A percentile compares a stretch with the other conserved stretches of the same genome.
These are phyloP conservation scores for Oryzias celebensis DNA, from an alignment of 2,113 vertebrate species.

Conservation along the genomic window DNA sequence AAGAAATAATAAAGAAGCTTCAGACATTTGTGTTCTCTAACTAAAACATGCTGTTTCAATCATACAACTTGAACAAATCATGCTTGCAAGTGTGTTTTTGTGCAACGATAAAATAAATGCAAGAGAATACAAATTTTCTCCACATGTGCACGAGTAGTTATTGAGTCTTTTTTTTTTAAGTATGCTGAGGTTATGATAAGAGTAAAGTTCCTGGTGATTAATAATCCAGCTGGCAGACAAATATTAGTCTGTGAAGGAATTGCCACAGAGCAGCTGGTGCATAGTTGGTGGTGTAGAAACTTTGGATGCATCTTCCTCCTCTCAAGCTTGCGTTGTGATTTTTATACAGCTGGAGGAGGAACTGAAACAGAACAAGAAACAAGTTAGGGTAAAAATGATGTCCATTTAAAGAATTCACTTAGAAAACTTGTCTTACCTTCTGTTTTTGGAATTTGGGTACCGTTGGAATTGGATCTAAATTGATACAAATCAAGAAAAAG, in stretches of 20 bases:
- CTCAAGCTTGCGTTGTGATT: neutral
- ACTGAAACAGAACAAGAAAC: constrained; percentile 54
- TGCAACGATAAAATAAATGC: constrained; percentile 19
- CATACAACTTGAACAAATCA: constrained; percentile 11
- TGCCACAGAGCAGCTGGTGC: constrained; percentile 16
- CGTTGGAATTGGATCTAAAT: constrained; percentile 66
- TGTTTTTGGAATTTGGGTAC: constrained; percentile 70
- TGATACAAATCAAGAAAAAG: neutral
- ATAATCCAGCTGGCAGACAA: constrained; percentile 14
- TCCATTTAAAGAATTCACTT: neutral
- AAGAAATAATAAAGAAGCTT: neutral
- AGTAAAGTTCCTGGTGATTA: constrained; percentile 27
- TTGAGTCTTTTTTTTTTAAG: constrained; percentile 4
- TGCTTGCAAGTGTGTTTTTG: constrained; percentile 34
- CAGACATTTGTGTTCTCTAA: no score
- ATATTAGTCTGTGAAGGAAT: constrained; percentile 10
- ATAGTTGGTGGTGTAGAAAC: constrained; percentile 5
- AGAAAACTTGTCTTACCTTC: constrained; percentile 59
- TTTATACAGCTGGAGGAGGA: constrained; percentile 76
- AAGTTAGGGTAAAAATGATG: neutral
- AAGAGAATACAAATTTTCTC: constrained; percentile 10
- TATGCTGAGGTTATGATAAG: neutral
- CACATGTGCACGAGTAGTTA: constrained; percentile 7
- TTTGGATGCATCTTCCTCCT: constrained; percentile 6
- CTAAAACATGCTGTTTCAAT: no score